Evolutionary conservation across 2,888 invertebrate genomes (phyloP).

Genomic region (Cantharis rustica): DNA sequence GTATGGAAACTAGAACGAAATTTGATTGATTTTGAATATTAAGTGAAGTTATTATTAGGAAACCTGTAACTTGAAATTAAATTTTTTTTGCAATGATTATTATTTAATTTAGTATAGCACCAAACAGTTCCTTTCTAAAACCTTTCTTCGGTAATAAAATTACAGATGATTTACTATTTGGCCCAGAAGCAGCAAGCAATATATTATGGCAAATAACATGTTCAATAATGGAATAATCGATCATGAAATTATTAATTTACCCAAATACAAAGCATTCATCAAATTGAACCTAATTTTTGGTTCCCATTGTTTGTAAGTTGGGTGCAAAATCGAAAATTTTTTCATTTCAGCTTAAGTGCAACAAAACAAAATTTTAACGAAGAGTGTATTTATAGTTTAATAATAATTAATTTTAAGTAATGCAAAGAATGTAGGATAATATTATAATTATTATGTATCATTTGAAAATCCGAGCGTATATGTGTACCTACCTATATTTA

Average conservation of each 20-base stretch:
- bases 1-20: neutral
- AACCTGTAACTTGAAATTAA: neutral
- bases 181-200: neutral
- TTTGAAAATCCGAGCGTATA: neutral
- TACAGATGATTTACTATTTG: neutral
- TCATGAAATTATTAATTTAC: neutral
- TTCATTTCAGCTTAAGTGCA: neutral
- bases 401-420: neutral
- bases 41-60: neutral
- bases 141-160: neutral
- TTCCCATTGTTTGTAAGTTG: neutral
- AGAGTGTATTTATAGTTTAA: neutral
- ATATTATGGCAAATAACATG: neutral
- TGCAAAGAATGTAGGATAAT: neutral
- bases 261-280: neutral
- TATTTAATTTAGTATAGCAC: neutral
- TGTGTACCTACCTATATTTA: conserved; percentile 3
- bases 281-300: neutral
- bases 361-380: neutral
- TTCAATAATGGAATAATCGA: neutral
- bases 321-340: neutral
- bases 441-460: neutral
- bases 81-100: neutral
- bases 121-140: neutral
- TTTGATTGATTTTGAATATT: neutral